A percentile compares a stretch with the other conserved stretches of the same genome.
Evolutionary conservation across 2,888 invertebrate genomes (phyloP).

Genomic region (Ophraella communa): DNA sequence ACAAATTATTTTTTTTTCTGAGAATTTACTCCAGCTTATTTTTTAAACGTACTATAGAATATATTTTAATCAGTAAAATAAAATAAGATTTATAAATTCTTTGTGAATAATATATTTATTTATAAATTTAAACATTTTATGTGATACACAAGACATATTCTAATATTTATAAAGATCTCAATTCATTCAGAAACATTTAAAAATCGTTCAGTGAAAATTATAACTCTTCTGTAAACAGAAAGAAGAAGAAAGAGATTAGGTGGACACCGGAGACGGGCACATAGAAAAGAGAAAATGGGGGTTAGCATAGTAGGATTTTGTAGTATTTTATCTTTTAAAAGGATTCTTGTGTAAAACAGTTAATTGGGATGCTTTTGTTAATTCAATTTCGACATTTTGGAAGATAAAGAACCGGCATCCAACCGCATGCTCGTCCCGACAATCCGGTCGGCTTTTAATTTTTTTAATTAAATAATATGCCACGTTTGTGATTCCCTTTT

Average conservation of each 20-base stretch:
- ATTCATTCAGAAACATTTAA: too few relatives aligned
- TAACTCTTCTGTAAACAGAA: background rate
- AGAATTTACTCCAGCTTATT: too few relatives aligned
- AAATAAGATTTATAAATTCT: too few relatives aligned
- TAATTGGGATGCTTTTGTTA: constrained; percentile 41
- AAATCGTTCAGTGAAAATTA: too few relatives aligned
- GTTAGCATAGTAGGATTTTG: constrained; percentile 25
- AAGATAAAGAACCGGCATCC: constrained; percentile 33
- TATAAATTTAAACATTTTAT: too few relatives aligned
- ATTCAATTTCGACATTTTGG: constrained; percentile 37
- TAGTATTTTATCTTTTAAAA: constrained; percentile 38
- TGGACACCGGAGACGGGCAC: background rate
- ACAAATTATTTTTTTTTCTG: too few relatives aligned
- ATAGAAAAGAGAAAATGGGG: constrained; percentile 27
- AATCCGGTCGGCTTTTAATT: constrained; percentile 28
- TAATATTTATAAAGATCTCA: too few relatives aligned
- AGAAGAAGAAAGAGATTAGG: background rate
- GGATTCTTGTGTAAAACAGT: constrained; percentile 40
- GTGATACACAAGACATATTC: too few relatives aligned
- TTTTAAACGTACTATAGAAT: too few relatives aligned
- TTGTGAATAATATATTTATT: too few relatives aligned
- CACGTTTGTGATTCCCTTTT: constrained; percentile 20
- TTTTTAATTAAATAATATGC: constrained; percentile 35
- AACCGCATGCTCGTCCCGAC: constrained; percentile 9
- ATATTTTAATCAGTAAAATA: too few relatives aligned